Conservation (phyloP, 2,888 invertebrate species). For the Fragum whitleyi region DNA sequence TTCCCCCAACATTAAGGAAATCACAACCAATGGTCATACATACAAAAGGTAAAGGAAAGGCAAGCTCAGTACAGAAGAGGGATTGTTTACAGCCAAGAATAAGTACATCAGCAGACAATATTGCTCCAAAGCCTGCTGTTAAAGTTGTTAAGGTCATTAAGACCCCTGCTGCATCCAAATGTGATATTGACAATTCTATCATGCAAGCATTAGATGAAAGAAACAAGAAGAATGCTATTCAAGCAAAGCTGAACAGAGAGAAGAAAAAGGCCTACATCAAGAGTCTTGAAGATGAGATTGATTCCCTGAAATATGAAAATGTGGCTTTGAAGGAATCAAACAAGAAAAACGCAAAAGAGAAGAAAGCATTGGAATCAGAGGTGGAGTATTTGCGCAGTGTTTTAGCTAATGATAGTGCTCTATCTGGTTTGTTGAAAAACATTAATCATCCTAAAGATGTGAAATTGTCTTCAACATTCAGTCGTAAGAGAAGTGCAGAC, state of each 20-base stretch:
- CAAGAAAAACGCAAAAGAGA: constrained; percentile 60
- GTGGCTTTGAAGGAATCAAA: constrained; percentile 61
- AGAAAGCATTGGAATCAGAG: constrained; percentile 73
- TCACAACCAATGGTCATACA: background rate
- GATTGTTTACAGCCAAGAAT: background rate
- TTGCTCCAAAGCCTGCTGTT: constrained; percentile 44
- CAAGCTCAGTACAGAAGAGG: background rate
- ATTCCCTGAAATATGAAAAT: constrained; percentile 71
- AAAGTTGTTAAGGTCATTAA: constrained; percentile 74
- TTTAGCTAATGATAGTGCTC: constrained; percentile 81
- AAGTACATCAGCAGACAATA: background rate
- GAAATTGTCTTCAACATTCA: constrained; percentile 72
- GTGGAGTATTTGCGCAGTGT: constrained; percentile 80
- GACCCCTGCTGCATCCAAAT: constrained; percentile 46
- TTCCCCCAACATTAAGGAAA: background rate
- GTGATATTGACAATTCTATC: constrained; percentile 63
- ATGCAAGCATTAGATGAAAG: constrained; percentile 73
- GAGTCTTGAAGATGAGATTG: constrained; percentile 76
- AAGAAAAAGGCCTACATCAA: constrained; percentile 82
- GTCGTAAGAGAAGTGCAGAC: constrained; percentile 70
- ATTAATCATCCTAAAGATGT: constrained; percentile 77
- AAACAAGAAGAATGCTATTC: constrained; percentile 79
- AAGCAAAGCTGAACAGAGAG: constrained; percentile 80
- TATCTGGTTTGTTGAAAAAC: constrained; percentile 78
- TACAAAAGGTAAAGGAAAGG: background rate